Evolutionary conservation across 2,113 vertebrate species (phyloP), one percentile per base, ranked within the genome.

Genomic region (Leptosomus discolor): DNA sequence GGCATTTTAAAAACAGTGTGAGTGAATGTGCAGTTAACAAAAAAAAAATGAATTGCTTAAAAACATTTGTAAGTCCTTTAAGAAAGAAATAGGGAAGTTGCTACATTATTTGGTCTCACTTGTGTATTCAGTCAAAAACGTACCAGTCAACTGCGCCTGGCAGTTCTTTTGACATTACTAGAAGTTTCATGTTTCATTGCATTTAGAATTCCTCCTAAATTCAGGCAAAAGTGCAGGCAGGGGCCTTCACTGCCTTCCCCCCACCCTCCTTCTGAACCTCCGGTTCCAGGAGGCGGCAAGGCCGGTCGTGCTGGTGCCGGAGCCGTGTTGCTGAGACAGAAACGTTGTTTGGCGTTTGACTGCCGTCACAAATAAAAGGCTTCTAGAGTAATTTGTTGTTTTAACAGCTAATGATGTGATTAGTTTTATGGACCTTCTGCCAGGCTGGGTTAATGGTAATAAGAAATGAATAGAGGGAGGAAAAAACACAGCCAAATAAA

Each of bases 391-490:
- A 94, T 85, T 78, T 91, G 88, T 88, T 92, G 80, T 78, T 96
- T 89, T 89, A 94, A 82, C 84, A 91, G 83, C 61, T 96, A 91
- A 96, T 68, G 76, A 54, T 50, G 85, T 91, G 76, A 92, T 97
- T 74, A 93, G 86, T 75, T 95, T 84, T 94, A 89, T 79, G 91
- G 92, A 87, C 85, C 76, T 94, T 91, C 85, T 97, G 95, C 84
- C 78, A 79, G 93, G 71, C 82, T 93, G 56, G n/a, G 85, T 96
- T 96, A 96, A 96, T 93, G 87, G 64, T 75, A 75, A 82, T 90
- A 88, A 37, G n/a, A 86, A 97, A 95, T 87, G 70, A 91, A 85
- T 63, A 87, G 73, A 71, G 43, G 84, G 68, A 64, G 37, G 29
- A n/a, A 65, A 60, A 69, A 15, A 18, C n/a, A n/a, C 17, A 8